A percentile compares a stretch with the other conserved stretches of the same genome.
These are phyloP conservation scores for Papilio polytes DNA, from an alignment of 1,140 invertebrate genomes.

Conservation along the genomic window DNA sequence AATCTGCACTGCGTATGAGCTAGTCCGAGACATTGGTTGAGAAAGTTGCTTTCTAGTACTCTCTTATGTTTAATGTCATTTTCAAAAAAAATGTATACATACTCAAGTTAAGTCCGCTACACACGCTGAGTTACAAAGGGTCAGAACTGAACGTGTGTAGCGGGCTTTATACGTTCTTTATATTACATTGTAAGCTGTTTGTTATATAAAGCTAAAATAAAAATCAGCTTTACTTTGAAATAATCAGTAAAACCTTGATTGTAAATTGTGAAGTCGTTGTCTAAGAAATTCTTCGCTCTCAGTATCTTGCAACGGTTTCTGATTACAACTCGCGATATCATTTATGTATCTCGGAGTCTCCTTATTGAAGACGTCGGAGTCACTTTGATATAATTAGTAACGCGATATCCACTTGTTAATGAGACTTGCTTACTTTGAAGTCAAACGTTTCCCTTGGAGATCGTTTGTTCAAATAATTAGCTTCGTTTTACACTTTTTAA, in stretches of 20 bases:
- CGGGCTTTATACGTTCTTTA: too few relatives aligned
- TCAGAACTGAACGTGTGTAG: too few relatives aligned
- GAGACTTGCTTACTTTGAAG: constrained; percentile 23
- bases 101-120: too few relatives aligned
- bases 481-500: constrained; percentile 14
- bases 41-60: too few relatives aligned
- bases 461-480: constrained; percentile 17
- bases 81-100: too few relatives aligned
- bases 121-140: too few relatives aligned
- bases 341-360: constrained; percentile 19
- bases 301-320: background rate
- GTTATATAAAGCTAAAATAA: background rate
- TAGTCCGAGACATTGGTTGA: too few relatives aligned
- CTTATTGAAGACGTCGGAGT: constrained; percentile 18
- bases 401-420: constrained; percentile 25
- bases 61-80: too few relatives aligned
- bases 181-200: background rate
- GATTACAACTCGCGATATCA: constrained; percentile 5
- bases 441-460: constrained; percentile 2
- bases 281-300: background rate
- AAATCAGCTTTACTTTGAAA: background rate
- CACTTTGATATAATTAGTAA: constrained; percentile 23
- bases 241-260: background rate
- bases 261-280: background rate
- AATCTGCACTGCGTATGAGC: too few relatives aligned